Evolutionary conservation across 2,113 vertebrate species (phyloP).

Genomic region (Tragelaphus imberbis): DNA sequence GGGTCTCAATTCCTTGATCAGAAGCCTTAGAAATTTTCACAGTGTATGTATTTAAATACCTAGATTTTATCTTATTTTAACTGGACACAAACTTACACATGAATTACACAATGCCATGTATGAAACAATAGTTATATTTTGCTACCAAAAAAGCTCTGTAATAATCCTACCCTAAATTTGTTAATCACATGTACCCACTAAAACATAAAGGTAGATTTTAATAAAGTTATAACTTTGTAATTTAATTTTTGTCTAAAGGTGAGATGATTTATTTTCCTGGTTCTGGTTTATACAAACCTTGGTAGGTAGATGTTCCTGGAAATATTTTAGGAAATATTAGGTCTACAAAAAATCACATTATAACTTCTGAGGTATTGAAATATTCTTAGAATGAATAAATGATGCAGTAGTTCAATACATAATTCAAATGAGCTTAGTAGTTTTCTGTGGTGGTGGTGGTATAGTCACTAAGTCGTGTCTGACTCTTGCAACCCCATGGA

Average conservation of each 20-base stretch:
- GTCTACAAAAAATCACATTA: neutral
- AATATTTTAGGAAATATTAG: neutral
- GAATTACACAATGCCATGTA: neutral
- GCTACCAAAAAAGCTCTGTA: neutral
- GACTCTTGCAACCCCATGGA: neutral
- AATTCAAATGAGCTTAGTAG: neutral
- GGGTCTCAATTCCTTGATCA: neutral
- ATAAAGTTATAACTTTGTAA: neutral
- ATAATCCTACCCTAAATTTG: neutral
- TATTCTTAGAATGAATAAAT: neutral
- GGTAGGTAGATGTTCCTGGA: neutral
- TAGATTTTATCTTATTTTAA: neutral
- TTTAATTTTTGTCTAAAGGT: neutral
- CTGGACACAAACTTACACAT: neutral
- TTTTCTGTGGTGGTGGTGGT: neutral
- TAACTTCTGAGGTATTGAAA: neutral
- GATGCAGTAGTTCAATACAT: neutral
- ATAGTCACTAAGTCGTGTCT: neutral
- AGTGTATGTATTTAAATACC: neutral
- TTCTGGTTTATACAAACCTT: neutral
- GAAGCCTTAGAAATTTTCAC: neutral
- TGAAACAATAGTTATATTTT: neutral
- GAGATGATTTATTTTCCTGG: neutral
- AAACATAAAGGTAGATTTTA: neutral
- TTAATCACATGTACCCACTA: neutral